Percentiles rank a stretch among this genome's conserved stretches.
Conservation (phyloP, 92 coral and sea anemone species). For the Diadumene lineata region DNA sequence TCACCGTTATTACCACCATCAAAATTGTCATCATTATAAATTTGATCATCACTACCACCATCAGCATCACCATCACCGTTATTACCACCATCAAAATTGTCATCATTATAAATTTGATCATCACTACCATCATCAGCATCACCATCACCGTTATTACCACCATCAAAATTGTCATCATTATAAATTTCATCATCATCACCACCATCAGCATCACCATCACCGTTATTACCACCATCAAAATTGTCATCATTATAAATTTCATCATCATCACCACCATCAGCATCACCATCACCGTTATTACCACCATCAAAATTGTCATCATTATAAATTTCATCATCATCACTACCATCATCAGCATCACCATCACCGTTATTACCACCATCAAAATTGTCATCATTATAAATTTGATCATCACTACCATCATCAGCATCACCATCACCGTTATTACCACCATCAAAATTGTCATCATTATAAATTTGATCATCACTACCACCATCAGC, state of each 20-base stretch:
- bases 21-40: no score
- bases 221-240: background rate
- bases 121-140: background rate
- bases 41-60: no score
- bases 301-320: background rate
- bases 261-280: background rate
- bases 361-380: background rate
- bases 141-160: background rate
- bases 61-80: no score
- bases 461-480: no score
- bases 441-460: no score
- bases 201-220: background rate
- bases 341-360: background rate
- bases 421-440: no score
- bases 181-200: background rate
- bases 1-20: no score
- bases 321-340: background rate
- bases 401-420: no score
- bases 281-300: background rate
- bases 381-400: no score
- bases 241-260: background rate
- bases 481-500: no score
- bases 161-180: background rate
- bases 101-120: no score
- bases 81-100: no score